phyloP scores from a whole-genome alignment of 2,888 invertebrate genomes.

The Trichopria drosophilae region DNA sequence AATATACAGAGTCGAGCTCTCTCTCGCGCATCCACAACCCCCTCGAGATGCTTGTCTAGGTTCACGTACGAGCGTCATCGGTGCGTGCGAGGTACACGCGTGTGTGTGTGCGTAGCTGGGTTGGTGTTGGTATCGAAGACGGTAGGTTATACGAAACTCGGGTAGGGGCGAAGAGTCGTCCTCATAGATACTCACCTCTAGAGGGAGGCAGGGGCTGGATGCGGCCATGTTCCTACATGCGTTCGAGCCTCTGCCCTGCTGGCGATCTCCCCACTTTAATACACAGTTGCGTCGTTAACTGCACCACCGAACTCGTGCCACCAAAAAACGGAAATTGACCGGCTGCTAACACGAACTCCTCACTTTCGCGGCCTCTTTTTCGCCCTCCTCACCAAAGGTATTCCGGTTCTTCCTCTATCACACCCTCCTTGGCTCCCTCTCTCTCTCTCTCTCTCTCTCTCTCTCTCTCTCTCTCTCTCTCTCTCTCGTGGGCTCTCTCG shows the following conservation, averaged over 20 bases:
- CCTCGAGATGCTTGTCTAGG: background rate
- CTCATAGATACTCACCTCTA: slow-evolving; percentile 53
- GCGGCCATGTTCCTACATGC: slow-evolving; percentile 59
- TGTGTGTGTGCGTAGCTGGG: too few species aligned
- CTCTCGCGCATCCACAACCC: background rate
- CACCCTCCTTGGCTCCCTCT: slow-evolving; percentile 22
- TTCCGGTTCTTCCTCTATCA: slow-evolving; percentile 28
- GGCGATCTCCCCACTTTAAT: too few species aligned
- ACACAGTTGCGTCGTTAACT: too few species aligned
- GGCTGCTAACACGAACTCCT: too few species aligned
- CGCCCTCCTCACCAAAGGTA: background rate
- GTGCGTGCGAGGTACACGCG: slow-evolving; percentile 13
- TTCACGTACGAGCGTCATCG: background rate
- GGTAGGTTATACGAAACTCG: background rate
- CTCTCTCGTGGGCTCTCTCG: too few species aligned
- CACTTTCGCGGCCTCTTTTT: background rate
- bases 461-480: slow-evolving; percentile 33
- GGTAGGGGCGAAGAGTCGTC: background rate
- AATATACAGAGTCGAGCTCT: slow-evolving; percentile 6
- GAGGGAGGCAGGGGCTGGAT: slow-evolving; percentile 59
- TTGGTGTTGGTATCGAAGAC: background rate
- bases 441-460: slow-evolving; percentile 30
- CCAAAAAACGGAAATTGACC: too few species aligned
- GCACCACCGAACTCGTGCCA: slow-evolving; percentile 12
- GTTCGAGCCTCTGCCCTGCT: slow-evolving; percentile 58